Evolutionary conservation across 1,140 invertebrate genomes (phyloP).

Genomic region (Maconellicoccus hirsutus): DNA sequence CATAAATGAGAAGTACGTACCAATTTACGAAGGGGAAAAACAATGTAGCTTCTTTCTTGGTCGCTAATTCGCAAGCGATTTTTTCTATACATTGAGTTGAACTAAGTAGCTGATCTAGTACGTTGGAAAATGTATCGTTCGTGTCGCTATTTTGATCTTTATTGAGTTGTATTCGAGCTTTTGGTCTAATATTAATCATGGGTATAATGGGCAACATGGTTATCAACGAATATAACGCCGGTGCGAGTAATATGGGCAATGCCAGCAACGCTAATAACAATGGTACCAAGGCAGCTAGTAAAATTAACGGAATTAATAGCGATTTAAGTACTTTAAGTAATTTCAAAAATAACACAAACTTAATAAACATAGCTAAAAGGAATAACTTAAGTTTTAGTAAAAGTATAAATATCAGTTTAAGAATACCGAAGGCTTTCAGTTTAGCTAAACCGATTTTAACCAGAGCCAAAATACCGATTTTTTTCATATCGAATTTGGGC

Average conservation of each 20-base stretch:
- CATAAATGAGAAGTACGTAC: background rate
- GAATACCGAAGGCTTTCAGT: slow-evolving; percentile 24
- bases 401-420: slow-evolving; percentile 22
- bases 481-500: slow-evolving; percentile 15
- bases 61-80: slow-evolving; percentile 26
- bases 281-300: slow-evolving; percentile 11
- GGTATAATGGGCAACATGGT: background rate
- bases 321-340: slow-evolving; percentile 23
- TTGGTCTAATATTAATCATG: background rate
- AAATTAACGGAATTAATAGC: slow-evolving; percentile 7
- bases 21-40: slow-evolving; percentile 23
- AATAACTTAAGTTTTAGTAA: slow-evolving; percentile 25
- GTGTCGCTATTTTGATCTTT: background rate
- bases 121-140: background rate
- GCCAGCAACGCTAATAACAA: slow-evolving; percentile 17
- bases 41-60: slow-evolving; percentile 15
- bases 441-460: slow-evolving; percentile 25
- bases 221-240: background rate
- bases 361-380: slow-evolving; percentile 9
- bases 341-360: slow-evolving; percentile 24
- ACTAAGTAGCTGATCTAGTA: slow-evolving; percentile 20
- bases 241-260: background rate
- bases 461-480: slow-evolving; percentile 25
- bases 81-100: slow-evolving; percentile 26
- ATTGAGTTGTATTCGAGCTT: background rate